Evolutionary conservation across 2,888 invertebrate species (phyloP), one percentile per base, ranked within the genome.

Genomic region (Watsonalla cultraria): DNA sequence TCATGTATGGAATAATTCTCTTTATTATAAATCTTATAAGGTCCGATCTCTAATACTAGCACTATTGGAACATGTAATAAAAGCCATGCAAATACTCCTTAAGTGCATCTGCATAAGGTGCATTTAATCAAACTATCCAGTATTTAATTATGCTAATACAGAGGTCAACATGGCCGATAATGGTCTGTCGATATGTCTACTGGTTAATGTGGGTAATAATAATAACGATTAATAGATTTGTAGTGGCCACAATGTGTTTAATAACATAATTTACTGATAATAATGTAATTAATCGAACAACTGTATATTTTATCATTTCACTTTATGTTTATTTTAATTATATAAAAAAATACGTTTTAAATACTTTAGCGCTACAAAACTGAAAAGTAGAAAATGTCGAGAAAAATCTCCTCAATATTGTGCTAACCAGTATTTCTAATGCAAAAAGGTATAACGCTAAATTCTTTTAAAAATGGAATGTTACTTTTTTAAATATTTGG

Each of bases 81-180:
- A 66, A 65, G 57, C 51, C 61, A 66, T 65, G 66, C 65, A 57
- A 55, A 47, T 45, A 61, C 46, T 49, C 35, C 33, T 51, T 54
- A 35, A 54, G 58, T 61, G 57, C 64, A 59, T 56, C 64, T 62
- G 62, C 61, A 51, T 45, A 49, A 53, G 55, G 34, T 48, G 47
- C 49, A 15, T 15, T 14, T 49, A 37, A 11, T 37, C 37, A 14
- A 37, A 48, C 37, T 15, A 49, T 37, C 2, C 13, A n/a, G 37
- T 47, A 47, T 47, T 13, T 47, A 47, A n/a, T 8, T 37, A 8
- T 37, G 7, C 7, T 37, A 37, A 11, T 42, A 42, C 9, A 8
- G 11, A 11, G 8, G 11, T 37, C 42, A 42, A 11, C 11, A 42
- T 42, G 42, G 11, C 42, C 42, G 42, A 11, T 42, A 42, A 42